Conservation (phyloP, 2,888 invertebrate species). For the Agrypnus murinus region DNA sequence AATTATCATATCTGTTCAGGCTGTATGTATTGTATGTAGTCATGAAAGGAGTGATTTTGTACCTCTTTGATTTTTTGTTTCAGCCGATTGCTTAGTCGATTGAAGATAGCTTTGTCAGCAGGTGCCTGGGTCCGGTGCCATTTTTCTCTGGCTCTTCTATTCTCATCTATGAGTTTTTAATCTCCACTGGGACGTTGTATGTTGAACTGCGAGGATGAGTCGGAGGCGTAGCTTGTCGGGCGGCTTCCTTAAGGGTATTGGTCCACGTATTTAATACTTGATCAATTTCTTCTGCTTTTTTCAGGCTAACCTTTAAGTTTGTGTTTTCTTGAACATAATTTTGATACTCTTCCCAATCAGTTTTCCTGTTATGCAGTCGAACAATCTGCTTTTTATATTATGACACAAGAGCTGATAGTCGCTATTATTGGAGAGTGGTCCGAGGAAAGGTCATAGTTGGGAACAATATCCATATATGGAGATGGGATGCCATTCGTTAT, state of each 20-base stretch:
- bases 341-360: constrained; percentile 4
- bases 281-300: not conserved
- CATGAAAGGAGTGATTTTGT: constrained; percentile 8
- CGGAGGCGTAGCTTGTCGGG: not conserved
- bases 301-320: constrained; percentile 10
- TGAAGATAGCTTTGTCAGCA: constrained; percentile 1
- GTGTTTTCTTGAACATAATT: constrained; percentile 8
- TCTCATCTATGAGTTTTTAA: not conserved
- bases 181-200: too few species aligned
- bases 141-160: not conserved
- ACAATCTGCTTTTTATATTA: constrained; percentile 17
- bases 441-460: too few species aligned
- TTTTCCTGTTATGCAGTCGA: constrained; percentile 6
- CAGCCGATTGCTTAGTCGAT: too few species aligned
- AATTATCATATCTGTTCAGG: constrained; percentile 6
- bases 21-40: not conserved
- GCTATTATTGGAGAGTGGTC: too few species aligned
- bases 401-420: not conserved
- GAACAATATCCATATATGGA: too few species aligned
- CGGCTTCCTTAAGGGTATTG: not conserved
- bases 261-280: constrained; percentile 2
- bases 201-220: not conserved
- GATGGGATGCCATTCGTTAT: too few species aligned
- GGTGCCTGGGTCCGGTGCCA: not conserved
- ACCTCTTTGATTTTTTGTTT: not conserved